Conservation (phyloP, 2,888 invertebrate genomes). For the Brenthis daphne region DNA sequence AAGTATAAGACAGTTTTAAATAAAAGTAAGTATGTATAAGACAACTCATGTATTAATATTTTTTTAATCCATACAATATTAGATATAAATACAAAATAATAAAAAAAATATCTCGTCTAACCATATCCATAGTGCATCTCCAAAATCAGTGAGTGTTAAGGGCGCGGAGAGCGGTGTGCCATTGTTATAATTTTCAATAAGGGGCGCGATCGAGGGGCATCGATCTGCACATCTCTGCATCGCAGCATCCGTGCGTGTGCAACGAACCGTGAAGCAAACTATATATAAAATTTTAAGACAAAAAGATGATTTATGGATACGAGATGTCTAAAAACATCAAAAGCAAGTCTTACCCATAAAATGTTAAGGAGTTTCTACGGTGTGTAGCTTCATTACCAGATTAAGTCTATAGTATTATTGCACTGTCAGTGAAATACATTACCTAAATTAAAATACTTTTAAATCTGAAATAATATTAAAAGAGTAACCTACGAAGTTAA, state of each 20-base stretch:
- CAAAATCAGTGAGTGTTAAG: conserved; percentile 82
- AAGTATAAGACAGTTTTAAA: too few relatives aligned
- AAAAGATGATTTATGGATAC: neutral
- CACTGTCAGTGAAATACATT: too few relatives aligned
- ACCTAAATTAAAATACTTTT: too few relatives aligned
- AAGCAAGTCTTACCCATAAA: too few relatives aligned
- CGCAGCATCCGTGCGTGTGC: conserved; percentile 64
- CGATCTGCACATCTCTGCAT: conserved; percentile 54
- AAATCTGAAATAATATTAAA: too few relatives aligned
- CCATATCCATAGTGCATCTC: conserved; percentile 68
- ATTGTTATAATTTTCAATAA: conserved; percentile 83
- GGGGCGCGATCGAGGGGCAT: conserved; percentile 80
- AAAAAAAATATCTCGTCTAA: conserved; percentile 31
- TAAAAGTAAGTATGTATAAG: too few relatives aligned
- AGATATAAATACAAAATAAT: neutral
- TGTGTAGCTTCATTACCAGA: too few relatives aligned
- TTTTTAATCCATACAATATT: neutral
- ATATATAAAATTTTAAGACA: conserved; percentile 11
- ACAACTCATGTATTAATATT: too few relatives aligned
- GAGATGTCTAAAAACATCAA: neutral
- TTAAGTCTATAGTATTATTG: too few relatives aligned
- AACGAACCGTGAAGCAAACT: conserved; percentile 68
- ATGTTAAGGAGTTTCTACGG: too few relatives aligned
- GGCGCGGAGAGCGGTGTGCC: conserved; percentile 71
- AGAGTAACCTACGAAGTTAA: too few relatives aligned